Base-by-base conservation (phyloP, 1,140 invertebrate genomes). In the Holotrichia oblita region DNA sequence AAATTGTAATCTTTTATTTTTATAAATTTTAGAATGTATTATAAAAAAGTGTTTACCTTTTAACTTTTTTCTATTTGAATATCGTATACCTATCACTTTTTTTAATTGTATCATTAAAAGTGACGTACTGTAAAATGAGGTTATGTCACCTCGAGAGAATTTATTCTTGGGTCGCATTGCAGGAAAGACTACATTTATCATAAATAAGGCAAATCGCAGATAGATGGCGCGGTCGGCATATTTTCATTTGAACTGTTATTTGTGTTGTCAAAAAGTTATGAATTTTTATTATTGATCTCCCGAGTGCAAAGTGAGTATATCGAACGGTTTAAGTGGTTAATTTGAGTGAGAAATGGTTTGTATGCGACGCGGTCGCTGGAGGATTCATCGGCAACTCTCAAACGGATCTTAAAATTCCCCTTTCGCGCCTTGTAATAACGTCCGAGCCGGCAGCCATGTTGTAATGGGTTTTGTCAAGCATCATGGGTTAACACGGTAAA, bases 401-500 rank as follows among this genome's bases (percentile, higher is more conserved):
- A 80, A 80, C 41, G 27, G 27, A 74, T 74, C 24, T 76, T 76
- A 81, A 81, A 80, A 81, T 78, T 80, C 75, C 81, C 77, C 77
- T 81, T 83, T 86, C 82, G 82, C 84, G 84, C 84, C 79, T 83
- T 80, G 81, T 78, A 83, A 83, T 85, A 85, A 86, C 82, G 83
- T 82, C 77, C 78, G 78, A 80, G 83, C 85, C 85, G 86, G 85
- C 85, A 85, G 86, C 86, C 86, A 87, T 87, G 85, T 87, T 87
- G 84, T 85, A 83, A 82, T 82, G 81, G 64, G 81, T 85, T 78
- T 82, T 82, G 83, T 84, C 85, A 83, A 81, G 84, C 85, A 86
- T 86, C 85, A 87, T 87, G 86, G 85, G 86, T 85, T 87, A 85
- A 83, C 78, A 83, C 80, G 82, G 81, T 78, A 79, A 73, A 82